Conservation (phyloP, 2,888 invertebrate genomes). For the Ormyrus thymus region DNA sequence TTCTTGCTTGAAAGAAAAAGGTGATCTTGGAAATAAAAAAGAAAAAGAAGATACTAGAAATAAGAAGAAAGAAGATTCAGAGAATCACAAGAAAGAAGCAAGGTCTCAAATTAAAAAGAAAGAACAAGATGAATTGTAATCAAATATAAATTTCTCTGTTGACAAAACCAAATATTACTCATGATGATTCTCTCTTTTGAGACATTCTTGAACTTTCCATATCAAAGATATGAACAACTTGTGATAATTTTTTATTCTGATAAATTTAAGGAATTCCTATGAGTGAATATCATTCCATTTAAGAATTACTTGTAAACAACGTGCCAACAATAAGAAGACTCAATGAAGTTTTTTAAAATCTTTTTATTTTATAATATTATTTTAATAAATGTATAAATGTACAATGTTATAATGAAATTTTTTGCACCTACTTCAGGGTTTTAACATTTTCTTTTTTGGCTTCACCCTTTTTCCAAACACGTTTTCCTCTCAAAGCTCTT, state of each 20-base stretch:
- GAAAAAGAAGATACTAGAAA: constrained; percentile 61
- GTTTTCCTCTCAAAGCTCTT: constrained; percentile 86
- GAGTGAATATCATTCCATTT: constrained; percentile 23
- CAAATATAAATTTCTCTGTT: neutral
- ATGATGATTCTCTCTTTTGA: neutral
- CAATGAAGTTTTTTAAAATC: neutral
- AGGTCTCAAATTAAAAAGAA: constrained; percentile 23
- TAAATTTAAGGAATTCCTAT: constrained; percentile 4
- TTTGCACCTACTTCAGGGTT: neutral
- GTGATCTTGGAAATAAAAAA: constrained; percentile 64
- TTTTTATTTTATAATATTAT: constrained; percentile 25
- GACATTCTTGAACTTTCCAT: neutral
- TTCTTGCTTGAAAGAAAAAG: constrained; percentile 81
- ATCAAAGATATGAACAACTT: constrained; percentile 5
- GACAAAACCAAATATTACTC: neutral
- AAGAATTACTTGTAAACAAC: constrained; percentile 2
- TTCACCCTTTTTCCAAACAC: constrained; percentile 65
- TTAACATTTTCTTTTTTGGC: constrained; percentile 12
- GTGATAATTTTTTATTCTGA: constrained; percentile 34
- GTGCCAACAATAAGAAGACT: neutral
- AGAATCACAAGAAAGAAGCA: too few relatives aligned
- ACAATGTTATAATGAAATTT: neutral
- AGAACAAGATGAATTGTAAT: constrained; percentile 46
- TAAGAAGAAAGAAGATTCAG: constrained; percentile 9
- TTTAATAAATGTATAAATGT: too few relatives aligned